Conservation (phyloP, 1,140 invertebrate species). For the Zeugodacus cucurbitae region DNA sequence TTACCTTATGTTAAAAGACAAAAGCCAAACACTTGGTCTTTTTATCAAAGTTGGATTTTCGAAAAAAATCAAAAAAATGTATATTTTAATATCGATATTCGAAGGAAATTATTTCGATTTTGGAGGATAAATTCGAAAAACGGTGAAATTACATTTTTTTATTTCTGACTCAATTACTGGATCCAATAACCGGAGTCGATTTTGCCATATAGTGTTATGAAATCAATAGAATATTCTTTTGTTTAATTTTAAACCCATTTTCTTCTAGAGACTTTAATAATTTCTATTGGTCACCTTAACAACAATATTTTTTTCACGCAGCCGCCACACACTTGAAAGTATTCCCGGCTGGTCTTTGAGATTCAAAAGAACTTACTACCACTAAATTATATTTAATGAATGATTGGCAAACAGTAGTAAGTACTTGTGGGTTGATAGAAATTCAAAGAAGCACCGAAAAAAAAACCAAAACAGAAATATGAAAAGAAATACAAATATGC, state of each 20-base stretch:
- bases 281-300: background rate
- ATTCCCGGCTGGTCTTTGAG: background rate
- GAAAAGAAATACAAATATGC: background rate
- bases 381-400: constrained; percentile 33
- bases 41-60: no score
- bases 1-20: no score
- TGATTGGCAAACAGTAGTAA: constrained; percentile 1
- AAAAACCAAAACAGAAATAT: background rate
- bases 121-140: no score
- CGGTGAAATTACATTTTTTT: no score
- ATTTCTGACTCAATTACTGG: background rate
- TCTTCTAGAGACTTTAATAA: background rate
- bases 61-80: no score
- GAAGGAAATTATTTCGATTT: no score
- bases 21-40: no score
- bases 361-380: constrained; percentile 7
- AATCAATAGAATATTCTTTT: no score
- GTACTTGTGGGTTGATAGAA: constrained; percentile 14
- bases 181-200: background rate
- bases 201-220: no score
- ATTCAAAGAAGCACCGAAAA: background rate
- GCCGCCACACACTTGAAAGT: background rate
- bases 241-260: no score
- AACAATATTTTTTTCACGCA: background rate
- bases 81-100: no score